Percentiles rank a stretch among this genome's conserved stretches.
Evolutionary conservation across 2,113 vertebrate genomes (phyloP).

Genomic region (Aptenodytes patagonicus): DNA sequence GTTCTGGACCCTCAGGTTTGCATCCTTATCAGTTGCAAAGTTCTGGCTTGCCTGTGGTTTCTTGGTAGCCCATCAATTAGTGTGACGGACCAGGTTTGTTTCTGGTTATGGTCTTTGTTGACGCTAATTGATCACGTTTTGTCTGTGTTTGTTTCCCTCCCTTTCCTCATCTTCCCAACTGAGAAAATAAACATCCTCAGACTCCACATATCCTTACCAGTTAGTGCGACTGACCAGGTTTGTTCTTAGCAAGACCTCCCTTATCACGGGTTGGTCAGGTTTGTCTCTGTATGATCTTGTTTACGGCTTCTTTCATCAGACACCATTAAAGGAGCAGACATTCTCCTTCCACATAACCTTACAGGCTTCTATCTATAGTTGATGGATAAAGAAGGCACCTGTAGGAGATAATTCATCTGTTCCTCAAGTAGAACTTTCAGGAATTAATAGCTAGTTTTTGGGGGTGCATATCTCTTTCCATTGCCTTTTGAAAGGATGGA

Average conservation of each 20-base stretch:
- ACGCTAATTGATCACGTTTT: background rate
- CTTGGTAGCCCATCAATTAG: background rate
- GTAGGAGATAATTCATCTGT: background rate
- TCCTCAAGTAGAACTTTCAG: background rate
- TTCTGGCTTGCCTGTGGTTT: background rate
- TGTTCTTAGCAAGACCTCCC: background rate
- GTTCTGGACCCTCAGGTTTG: background rate
- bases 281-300: background rate
- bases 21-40: background rate
- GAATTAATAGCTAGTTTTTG: background rate
- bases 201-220: background rate
- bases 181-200: background rate
- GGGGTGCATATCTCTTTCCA: background rate
- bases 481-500: background rate
- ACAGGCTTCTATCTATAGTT: background rate
- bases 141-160: background rate
- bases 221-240: background rate
- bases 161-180: background rate
- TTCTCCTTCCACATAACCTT: background rate
- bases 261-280: background rate
- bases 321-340: background rate
- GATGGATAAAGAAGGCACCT: background rate
- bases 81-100: background rate
- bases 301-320: background rate
- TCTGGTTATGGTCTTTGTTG: background rate